Evolutionary conservation across 2,113 vertebrate species (phyloP), one percentile per base, ranked within the genome.

Genomic region (Cephalopterus ornatus): DNA sequence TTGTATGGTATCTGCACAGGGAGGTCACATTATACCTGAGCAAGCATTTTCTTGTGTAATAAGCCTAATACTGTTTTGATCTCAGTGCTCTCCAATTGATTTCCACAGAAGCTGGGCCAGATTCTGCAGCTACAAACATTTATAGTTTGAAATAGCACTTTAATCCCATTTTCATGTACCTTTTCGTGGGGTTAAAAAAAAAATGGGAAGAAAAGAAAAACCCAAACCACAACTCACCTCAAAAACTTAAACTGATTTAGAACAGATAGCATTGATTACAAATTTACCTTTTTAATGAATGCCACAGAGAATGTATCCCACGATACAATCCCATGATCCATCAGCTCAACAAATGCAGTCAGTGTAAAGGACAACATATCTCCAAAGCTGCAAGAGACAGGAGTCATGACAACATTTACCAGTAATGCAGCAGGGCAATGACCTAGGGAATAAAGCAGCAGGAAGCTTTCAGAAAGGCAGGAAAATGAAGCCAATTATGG

Each of bases 241-340:
- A 33, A 81, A 82, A 71, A 70, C 37, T 37, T 44, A 44, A 88
- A 90, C 22, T 35, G n/a, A 68, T 92, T 84, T 6, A 89, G 21
- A 96, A 88, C 10, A 85, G 37, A 70, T 6, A 94, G 82, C 62
- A 67, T 28, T 78, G 49, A 78, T 84, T 72, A 84, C 81, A 84
- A 92, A 95, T 88, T 97, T 98, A 99, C 99, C 99, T 99, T 99
- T 98, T 99, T 99, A 98, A 99, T 99, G 97, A 99, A 99, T n/a
- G 99, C 98, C 98, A 99, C 99, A 12, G 99, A 99, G 98, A 99
- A 99, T 8, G 99, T 99, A 95, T 99, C 99, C 99, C 99, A 99
- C 55, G 99, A 99, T 97, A 99, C 98, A 70, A 99, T 99, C 95
- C 99, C 99, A 33, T 99, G 99, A 98, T 99, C 99, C 99, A 99